A percentile compares a stretch with the other conserved stretches of the same genome.
These are phyloP conservation scores for Iguana delicatissima DNA, from an alignment of 2,797 vertebrate genomes.

Conservation along the genomic window DNA sequence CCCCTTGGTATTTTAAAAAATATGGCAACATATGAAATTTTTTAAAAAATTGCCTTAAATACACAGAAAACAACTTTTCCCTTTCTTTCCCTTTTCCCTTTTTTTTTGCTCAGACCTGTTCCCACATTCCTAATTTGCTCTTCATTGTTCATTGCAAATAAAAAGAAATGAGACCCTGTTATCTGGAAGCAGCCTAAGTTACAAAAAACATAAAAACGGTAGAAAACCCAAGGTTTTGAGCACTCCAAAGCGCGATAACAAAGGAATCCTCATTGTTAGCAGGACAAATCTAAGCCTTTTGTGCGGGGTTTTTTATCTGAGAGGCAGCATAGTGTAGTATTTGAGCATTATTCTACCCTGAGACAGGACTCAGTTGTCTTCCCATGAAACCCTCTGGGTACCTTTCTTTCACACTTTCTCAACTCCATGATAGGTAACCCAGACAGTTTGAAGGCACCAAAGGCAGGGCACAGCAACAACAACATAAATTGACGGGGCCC, in stretches of 20 bases:
- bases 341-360: too few relatives aligned
- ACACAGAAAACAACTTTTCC: neutral
- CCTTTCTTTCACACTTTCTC: too few relatives aligned
- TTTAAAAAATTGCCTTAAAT: neutral
- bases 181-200: neutral
- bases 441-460: too few relatives aligned
- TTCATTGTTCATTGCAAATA: slow-evolving; percentile 32
- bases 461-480: too few relatives aligned
- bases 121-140: neutral
- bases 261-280: slow-evolving; percentile 30
- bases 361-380: too few relatives aligned
- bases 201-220: slow-evolving; percentile 49
- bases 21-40: too few relatives aligned
- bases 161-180: neutral
- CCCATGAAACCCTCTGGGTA: too few relatives aligned
- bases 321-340: too few relatives aligned
- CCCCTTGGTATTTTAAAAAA: too few relatives aligned
- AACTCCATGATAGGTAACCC: too few relatives aligned
- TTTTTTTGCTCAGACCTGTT: neutral
- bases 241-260: neutral
- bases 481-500: too few relatives aligned
- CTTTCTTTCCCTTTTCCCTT: neutral
- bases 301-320: neutral
- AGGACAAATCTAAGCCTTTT: neutral
- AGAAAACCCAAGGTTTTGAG: neutral